Conservation (phyloP, 2,113 vertebrate species). For the Mormoops blainvillei region DNA sequence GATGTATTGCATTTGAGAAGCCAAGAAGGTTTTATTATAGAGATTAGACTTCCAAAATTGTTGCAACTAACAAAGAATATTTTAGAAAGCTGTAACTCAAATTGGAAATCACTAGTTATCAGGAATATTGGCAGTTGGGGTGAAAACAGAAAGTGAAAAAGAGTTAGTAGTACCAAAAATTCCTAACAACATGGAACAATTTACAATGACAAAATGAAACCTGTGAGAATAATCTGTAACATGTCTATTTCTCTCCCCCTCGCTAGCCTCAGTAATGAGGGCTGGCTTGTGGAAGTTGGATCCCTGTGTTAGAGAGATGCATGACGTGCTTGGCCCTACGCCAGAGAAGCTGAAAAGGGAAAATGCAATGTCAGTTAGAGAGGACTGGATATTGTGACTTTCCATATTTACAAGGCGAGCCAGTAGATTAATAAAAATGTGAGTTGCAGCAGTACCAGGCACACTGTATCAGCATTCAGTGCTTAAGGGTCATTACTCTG, state of each 20-base stretch:
- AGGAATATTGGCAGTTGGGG: neutral
- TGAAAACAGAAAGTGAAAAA: neutral
- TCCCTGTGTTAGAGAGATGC: neutral
- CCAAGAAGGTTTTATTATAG: neutral
- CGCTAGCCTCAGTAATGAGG: neutral
- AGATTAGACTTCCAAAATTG: neutral
- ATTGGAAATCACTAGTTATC: neutral
- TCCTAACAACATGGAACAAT: neutral
- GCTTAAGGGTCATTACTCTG: neutral
- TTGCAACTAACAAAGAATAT: neutral
- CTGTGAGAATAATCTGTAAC: neutral
- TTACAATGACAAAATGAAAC: neutral
- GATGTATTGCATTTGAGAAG: neutral
- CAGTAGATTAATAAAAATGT: neutral
- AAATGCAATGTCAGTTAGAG: neutral
- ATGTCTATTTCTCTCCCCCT: neutral
- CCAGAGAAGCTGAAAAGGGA: neutral
- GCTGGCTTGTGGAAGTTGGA: neutral
- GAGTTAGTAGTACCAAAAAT: neutral
- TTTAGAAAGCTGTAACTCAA: neutral
- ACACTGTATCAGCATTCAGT: neutral
- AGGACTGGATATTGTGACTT: neutral
- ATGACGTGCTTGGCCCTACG: neutral
- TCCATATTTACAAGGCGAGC: neutral
- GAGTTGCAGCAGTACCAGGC: neutral